These are phyloP conservation scores for Seira ritae DNA, from an alignment of 2,888 invertebrate genomes.

Conservation along the genomic window DNA sequence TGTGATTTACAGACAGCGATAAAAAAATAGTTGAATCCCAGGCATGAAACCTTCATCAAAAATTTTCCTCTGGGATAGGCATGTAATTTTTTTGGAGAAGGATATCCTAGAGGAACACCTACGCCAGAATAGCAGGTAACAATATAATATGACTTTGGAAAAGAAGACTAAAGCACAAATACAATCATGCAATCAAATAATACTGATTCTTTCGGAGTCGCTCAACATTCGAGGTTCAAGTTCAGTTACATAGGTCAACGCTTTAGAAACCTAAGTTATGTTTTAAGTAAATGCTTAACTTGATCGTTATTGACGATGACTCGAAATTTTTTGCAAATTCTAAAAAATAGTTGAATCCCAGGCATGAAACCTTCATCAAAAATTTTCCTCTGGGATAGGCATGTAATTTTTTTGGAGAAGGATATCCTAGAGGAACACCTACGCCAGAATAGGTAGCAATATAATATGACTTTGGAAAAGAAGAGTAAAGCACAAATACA, in stretches of 20 bases:
- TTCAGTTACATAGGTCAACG: too few relatives aligned
- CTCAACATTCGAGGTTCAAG: too few relatives aligned
- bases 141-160: too few relatives aligned
- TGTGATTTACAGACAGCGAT: not conserved
- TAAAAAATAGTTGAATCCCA: not conserved
- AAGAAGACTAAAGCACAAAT: too few relatives aligned
- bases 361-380: not conserved
- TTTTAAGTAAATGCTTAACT: too few relatives aligned
- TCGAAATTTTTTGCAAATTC: too few relatives aligned
- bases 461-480: too few relatives aligned
- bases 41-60: not conserved
- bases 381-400: not conserved
- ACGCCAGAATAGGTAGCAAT: not conserved
- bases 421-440: not conserved
- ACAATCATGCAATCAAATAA: too few relatives aligned
- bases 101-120: not conserved
- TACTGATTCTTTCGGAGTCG: too few relatives aligned
- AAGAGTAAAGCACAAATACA: too few relatives aligned
- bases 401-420: conserved; percentile 2
- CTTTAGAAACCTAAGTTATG: too few relatives aligned
- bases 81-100: conserved; percentile 2
- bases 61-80: not conserved
- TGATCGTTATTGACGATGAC: too few relatives aligned
- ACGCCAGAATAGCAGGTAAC: not conserved
- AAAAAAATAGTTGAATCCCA: not conserved